phyloP scores from a whole-genome alignment of 2,797 vertebrate genomes.

The Paramormyrops hopkinsi region DNA sequence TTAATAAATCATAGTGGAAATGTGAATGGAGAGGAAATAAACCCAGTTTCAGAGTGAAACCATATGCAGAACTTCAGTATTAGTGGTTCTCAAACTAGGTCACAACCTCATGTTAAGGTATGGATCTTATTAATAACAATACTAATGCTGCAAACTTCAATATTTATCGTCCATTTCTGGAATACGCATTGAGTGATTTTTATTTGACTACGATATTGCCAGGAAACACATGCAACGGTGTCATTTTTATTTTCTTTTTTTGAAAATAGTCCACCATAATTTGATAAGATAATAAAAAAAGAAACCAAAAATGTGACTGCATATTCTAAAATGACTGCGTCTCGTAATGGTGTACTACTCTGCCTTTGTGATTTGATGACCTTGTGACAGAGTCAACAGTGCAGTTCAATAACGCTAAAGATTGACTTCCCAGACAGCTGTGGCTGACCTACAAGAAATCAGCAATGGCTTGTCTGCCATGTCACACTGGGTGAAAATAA shows the following conservation, averaged over 20 bases:
- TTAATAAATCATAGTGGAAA: not conserved
- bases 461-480: not conserved
- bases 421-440: not conserved
- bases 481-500: not conserved
- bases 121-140: not conserved
- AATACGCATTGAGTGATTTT: not conserved
- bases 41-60: not conserved
- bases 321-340: not conserved
- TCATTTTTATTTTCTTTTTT: not conserved
- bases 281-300: not conserved
- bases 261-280: not conserved
- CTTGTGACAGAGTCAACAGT: not conserved
- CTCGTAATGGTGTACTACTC: not conserved
- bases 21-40: not conserved
- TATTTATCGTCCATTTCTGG: not conserved
- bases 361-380: not conserved
- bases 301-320: not conserved
- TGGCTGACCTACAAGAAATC: not conserved
- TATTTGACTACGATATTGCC: not conserved
- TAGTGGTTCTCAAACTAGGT: constrained; percentile 13
- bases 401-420: not conserved
- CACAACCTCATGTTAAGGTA: not conserved
- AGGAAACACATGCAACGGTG: not conserved
- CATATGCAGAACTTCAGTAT: not conserved
- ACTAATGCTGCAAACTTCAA: not conserved